Conservation (phyloP, 2,113 vertebrate species). For the Daboia siamensis region DNA sequence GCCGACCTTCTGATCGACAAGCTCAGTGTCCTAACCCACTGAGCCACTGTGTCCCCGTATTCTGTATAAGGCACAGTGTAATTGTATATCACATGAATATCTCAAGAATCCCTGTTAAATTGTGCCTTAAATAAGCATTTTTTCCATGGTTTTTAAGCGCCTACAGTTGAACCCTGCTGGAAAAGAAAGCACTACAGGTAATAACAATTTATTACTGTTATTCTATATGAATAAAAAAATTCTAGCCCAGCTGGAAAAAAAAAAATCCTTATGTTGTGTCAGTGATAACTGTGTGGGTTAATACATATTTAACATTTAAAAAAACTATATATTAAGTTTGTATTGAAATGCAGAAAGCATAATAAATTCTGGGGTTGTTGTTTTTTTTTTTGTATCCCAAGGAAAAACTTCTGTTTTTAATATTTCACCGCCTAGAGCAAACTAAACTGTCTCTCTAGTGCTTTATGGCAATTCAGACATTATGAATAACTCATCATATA, state of each 20-base stretch:
- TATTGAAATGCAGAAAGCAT: constrained; percentile 22
- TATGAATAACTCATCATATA: constrained; percentile 15
- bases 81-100: constrained; percentile 30
- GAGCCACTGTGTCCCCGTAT: not conserved
- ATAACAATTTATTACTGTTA: constrained; percentile 34
- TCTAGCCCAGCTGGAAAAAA: constrained; percentile 24
- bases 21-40: too few species aligned
- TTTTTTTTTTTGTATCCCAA: not conserved
- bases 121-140: constrained; percentile 50
- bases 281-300: not conserved
- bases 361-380: not conserved
- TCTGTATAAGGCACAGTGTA: not conserved
- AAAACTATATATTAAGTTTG: constrained; percentile 1
- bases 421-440: constrained; percentile 18
- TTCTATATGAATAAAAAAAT: constrained; percentile 24
- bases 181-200: constrained; percentile 35
- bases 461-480: not conserved
- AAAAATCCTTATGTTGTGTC: not conserved
- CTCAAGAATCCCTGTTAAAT: constrained; percentile 60
- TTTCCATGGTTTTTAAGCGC: constrained; percentile 40
- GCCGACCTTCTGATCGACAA: too few species aligned
- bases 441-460: not conserved
- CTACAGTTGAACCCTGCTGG: constrained; percentile 38
- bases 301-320: constrained; percentile 4
- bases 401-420: constrained; percentile 1